A percentile compares a stretch with the other conserved stretches of the same genome.
phyloP scores from a whole-genome alignment of 1,140 invertebrate species.

The Ylistrum balloti region DNA sequence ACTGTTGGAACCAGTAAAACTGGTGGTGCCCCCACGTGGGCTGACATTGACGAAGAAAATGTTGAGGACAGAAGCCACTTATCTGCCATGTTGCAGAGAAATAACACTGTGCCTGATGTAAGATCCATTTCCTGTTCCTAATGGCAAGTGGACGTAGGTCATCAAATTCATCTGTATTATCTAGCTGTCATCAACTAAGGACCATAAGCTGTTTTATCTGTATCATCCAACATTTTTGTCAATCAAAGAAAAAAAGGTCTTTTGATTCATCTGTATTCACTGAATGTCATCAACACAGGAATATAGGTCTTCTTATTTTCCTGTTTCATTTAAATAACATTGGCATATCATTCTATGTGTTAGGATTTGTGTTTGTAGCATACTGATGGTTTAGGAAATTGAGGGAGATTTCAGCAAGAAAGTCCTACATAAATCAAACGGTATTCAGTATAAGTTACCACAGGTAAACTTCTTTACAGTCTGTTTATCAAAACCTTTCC shows the following conservation, averaged over 20 bases:
- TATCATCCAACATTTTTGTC: too few relatives aligned
- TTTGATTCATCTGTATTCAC: too few relatives aligned
- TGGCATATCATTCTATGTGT: not conserved
- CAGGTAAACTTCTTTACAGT: too few relatives aligned
- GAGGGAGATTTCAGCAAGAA: not conserved
- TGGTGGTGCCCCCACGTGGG: not conserved
- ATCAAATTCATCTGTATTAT: not conserved
- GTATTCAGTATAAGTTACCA: not conserved
- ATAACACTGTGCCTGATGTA: constrained; percentile 16
- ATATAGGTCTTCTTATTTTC: too few relatives aligned
- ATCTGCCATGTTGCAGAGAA: not conserved
- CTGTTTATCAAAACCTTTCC: too few relatives aligned
- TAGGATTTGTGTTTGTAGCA: not conserved
- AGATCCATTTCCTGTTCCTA: not conserved
- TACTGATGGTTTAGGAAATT: not conserved
- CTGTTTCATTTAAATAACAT: not conserved
- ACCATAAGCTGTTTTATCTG: too few relatives aligned
- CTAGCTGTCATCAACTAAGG: too few relatives aligned
- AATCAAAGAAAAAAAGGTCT: too few relatives aligned
- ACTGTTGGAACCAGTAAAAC: not conserved
- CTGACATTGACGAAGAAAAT: not conserved
- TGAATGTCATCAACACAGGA: too few relatives aligned
- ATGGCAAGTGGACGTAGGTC: not conserved
- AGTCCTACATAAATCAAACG: not conserved
- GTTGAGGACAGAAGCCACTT: not conserved